These are phyloP conservation scores for Ptychoptera contaminata DNA, from an alignment of 2,888 invertebrate genomes.

Conservation along the genomic window DNA sequence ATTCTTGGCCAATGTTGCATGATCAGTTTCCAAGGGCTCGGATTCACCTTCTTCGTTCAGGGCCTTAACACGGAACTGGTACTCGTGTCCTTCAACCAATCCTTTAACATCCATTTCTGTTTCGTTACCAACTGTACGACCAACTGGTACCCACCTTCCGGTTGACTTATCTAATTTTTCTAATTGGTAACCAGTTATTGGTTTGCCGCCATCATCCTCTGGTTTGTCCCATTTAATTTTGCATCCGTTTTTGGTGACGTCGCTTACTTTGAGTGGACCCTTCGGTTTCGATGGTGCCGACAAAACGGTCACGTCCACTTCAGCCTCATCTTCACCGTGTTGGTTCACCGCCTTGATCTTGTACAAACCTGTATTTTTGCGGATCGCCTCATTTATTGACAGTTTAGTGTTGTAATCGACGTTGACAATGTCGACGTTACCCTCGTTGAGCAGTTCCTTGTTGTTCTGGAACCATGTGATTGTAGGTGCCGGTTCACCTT, in stretches of 20 bases:
- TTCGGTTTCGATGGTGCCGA: constrained; percentile 72
- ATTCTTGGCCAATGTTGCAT: constrained; percentile 83
- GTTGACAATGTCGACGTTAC: constrained; percentile 61
- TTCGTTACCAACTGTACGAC: constrained; percentile 60
- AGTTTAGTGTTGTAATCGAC: constrained; percentile 83
- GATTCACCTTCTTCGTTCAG: constrained; percentile 91
- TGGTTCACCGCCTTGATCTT: constrained; percentile 80
- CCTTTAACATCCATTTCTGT: constrained; percentile 80
- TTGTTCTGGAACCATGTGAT: constrained; percentile 80
- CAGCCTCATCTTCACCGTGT: constrained; percentile 83
- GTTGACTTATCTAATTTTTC: constrained; percentile 87
- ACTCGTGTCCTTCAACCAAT: constrained; percentile 80
- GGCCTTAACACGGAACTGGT: constrained; percentile 86
- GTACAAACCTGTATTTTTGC: constrained; percentile 81
- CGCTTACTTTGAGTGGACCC: constrained; percentile 75
- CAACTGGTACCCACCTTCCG: constrained; percentile 87
- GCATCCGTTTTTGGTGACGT: constrained; percentile 79
- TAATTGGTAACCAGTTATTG: constrained; percentile 79
- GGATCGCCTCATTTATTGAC: constrained; percentile 56
- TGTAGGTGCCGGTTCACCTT: constrained; percentile 90
- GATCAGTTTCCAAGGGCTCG: constrained; percentile 85
- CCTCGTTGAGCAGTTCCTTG: constrained; percentile 55
- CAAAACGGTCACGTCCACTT: constrained; percentile 81
- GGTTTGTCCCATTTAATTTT: constrained; percentile 89
- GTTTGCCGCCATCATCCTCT: constrained; percentile 89